Conservation (phyloP, 2,888 invertebrate species). For the Rosalia funebris region DNA sequence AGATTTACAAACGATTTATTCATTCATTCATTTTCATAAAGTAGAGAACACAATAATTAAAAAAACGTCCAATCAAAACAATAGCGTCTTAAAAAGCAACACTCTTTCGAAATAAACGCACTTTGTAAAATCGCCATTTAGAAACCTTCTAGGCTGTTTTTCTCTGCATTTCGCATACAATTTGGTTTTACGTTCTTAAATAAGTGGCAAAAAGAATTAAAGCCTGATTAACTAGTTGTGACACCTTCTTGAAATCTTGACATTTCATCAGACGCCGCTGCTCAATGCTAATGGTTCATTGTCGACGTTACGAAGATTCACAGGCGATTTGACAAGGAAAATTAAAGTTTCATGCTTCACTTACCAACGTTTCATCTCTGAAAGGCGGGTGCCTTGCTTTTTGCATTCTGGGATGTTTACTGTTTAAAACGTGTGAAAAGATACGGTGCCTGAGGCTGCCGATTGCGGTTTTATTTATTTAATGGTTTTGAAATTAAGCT, state of each 20-base stretch:
- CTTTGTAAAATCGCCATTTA: too few relatives aligned
- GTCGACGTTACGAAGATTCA: not conserved
- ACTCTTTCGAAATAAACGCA: too few relatives aligned
- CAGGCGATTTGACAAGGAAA: not conserved
- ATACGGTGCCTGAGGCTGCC: not conserved
- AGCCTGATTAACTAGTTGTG: not conserved
- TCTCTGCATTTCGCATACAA: not conserved
- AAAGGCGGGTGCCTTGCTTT: not conserved
- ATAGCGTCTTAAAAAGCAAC: too few relatives aligned
- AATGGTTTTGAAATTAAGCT: not conserved
- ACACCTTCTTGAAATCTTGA: not conserved
- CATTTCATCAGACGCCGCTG: not conserved
- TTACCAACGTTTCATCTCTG: not conserved
- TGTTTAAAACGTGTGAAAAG: not conserved
- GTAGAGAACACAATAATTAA: too few relatives aligned
- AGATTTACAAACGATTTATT: too few relatives aligned
- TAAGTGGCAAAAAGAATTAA: not conserved
- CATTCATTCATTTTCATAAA: too few relatives aligned
- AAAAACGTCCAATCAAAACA: too few relatives aligned
- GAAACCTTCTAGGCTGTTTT: too few relatives aligned
- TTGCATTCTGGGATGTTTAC: not conserved
- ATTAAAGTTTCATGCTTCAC: constrained; percentile 3
- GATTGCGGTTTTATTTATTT: constrained; percentile 4
- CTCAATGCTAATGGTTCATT: not conserved
- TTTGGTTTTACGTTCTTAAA: not conserved